Evolutionary conservation across 2,113 vertebrate species (phyloP), one percentile per base, ranked within the genome.

Genomic region (Melanotaenia duboulayi): DNA sequence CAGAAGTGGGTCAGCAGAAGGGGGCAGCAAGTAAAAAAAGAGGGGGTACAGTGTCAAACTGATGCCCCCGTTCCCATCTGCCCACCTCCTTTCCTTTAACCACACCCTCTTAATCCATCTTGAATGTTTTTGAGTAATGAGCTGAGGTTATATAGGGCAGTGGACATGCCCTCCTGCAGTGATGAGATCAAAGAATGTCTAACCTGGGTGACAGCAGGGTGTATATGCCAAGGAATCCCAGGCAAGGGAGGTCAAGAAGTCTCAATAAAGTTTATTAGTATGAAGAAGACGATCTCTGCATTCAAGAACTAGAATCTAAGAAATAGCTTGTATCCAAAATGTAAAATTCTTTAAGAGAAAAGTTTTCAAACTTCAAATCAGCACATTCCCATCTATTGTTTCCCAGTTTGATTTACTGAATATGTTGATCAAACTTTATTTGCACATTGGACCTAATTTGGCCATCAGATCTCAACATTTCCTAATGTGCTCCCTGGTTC

Each of bases 61-160:
- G 65, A 84, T 66, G 69, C 50, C 74, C 71, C 64, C 61, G 76
- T 74, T 89, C 63, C 70, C 54, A 51, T 85, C 81, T 85, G 65
- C 76, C 77, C 77, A 69, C 76, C 74, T 72, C 76, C 80, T 69
- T 76, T 68, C 84, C 80, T 78, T 82, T 78, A 77, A 83, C 75
- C 66, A 59, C 80, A 84, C 77, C 70, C 55, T 73, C 71, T 71
- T 85, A 93, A 91, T 89, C 87, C 88, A 56, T 68, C 74, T 51
- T 74, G 66, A 81, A 70, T 74, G 81, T 80, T 84, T 88, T 74
- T 76, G 84, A 76, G 89, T 93, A 93, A 92, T 93, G 89, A 93
- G 89, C 80, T 91, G 86, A 90, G 90, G 86, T 90, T 81, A 82
- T 81, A 82, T 82, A 62, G 66, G 79, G 75, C 14, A 56, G 78